These are phyloP conservation scores for Nycticryphes semicollaris DNA, from an alignment of 2,113 vertebrate genomes.

Conservation along the genomic window DNA sequence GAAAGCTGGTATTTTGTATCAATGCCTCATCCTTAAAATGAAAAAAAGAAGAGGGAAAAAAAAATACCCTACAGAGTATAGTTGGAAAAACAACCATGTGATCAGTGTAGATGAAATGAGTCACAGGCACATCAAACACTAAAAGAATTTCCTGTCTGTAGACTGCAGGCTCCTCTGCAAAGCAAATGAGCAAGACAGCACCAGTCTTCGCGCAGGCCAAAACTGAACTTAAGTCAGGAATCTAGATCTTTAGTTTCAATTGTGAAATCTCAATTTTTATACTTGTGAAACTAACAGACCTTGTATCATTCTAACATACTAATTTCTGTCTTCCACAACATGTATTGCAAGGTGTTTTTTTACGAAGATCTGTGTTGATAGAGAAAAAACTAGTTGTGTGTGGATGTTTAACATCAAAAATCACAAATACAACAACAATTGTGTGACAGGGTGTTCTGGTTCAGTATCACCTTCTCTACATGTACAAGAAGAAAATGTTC, in stretches of 20 bases:
- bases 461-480: background rate
- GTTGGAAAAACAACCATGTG: constrained; percentile 70
- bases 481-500: constrained; percentile 9
- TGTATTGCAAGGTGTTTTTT: background rate
- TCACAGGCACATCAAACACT: constrained; percentile 76
- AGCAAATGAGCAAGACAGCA: constrained; percentile 54
- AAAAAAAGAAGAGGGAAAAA: background rate
- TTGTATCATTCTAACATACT: background rate
- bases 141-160: constrained; percentile 79
- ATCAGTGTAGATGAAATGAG: constrained; percentile 74
- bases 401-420: background rate
- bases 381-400: background rate
- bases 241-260: background rate
- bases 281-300: background rate
- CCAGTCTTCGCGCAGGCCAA: background rate
- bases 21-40: background rate
- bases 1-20: background rate
- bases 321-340: background rate
- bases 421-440: background rate
- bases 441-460: background rate
- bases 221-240: constrained; percentile 2
- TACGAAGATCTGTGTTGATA: background rate
- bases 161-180: constrained; percentile 60
- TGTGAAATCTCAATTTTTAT: background rate
- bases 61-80: background rate